phyloP scores from a whole-genome alignment of 2,113 vertebrate genomes.

The Rhagologus leucostigma region DNA sequence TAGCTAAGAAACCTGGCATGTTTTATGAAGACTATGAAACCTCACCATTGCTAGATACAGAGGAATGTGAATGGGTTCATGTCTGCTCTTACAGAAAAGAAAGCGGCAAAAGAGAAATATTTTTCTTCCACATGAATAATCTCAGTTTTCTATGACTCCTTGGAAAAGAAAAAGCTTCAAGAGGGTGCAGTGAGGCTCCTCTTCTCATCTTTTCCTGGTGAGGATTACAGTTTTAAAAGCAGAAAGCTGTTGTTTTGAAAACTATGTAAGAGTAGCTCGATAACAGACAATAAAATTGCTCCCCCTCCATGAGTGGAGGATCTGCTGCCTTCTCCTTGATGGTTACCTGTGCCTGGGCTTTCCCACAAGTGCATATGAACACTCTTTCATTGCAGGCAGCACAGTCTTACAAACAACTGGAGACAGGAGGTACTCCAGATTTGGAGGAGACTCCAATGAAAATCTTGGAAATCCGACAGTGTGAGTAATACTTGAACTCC shows the following conservation, averaged over 20 bases:
- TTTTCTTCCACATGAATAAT: not conserved
- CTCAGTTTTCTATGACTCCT: not conserved
- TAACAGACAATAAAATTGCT: not conserved
- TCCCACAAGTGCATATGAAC: not conserved
- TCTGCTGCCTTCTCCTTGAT: not conserved
- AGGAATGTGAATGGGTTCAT: not conserved
- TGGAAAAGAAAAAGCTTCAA: not conserved
- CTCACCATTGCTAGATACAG: not conserved
- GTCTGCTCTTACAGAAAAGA: not conserved
- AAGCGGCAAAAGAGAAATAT: not conserved
- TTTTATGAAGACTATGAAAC: not conserved
- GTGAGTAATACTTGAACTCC: not conserved
- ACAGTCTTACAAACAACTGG: not conserved
- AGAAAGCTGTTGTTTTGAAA: not conserved
- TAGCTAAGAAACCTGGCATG: not conserved
- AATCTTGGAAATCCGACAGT: not conserved
- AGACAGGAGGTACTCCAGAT: not conserved
- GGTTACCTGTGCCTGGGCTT: not conserved
- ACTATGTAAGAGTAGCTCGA: not conserved
- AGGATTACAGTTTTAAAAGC: not conserved
- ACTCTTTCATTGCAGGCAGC: not conserved
- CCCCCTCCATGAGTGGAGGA: not conserved
- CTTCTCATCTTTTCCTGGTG: not conserved
- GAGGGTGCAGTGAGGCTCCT: not conserved
- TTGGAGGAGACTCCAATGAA: not conserved